Base-by-base conservation (phyloP, 2,797 vertebrate genomes). In the Acanthiza pusilla region DNA sequence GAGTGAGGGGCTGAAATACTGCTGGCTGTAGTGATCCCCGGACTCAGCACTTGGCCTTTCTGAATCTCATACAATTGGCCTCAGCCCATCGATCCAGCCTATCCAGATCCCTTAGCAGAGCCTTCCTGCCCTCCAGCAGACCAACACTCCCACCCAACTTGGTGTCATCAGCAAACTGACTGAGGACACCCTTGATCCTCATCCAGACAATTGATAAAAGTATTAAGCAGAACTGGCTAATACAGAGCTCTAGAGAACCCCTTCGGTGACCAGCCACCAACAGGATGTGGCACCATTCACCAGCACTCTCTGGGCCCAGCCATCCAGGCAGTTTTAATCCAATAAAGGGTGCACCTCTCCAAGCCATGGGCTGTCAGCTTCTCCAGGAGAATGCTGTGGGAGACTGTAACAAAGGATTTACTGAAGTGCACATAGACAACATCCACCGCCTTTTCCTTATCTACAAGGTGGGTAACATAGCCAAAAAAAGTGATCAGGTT, bases 121-220 rank as follows among this genome's bases (percentile, higher is more conserved):
- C 38, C 27, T 17, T 79, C 13, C 38, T 45, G 3, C 7, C 13
- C 11, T n/a, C 3, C 25, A 66, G 32, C 36, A 43, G 16, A n/a
- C 8, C 7, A 20, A 17, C 19, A 29, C 1, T 65, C n/a, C 8
- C 25, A 36, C 9, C 13, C 38, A 66, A 1, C 4, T 25, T 45
- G 9, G 3, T 58, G 21, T 3, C 36, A 29, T 20, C 67, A 51
- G 27, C 45, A 43, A 26, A 71, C 16, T 71, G 66, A 23, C 11
- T 57, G 22, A 79, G 5, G 57, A 5, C 45, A 15, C 6, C 1
- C 6, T 12, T 25, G n/a, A n/a, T 58, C 13, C 13, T 58, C 20
- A 29, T 16, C 13, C 43, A 57, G 36, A 20, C n/a, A 38, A 4
- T 15, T 0, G 0, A 38, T 11, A 25, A 67, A 36, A 7, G 10